Evolutionary conservation across 2,888 invertebrate species (phyloP), one percentile per base, ranked within the genome.

Genomic region (Chaetoderma sp.): DNA sequence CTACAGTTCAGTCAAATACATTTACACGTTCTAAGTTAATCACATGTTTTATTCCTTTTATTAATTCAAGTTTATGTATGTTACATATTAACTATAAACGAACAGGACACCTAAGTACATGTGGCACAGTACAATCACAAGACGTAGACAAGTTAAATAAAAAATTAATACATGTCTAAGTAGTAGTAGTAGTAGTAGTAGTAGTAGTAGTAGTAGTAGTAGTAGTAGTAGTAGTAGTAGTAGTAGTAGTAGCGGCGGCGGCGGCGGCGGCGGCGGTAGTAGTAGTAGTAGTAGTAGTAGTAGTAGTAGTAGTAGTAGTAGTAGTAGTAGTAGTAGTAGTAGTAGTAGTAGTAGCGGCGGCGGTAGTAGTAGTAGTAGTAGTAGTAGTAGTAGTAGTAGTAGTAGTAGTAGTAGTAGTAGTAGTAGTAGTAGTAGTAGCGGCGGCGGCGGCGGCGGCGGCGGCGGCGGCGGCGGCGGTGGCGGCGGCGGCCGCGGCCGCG

Each of bases 391-490:
- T 5, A 44, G 23, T 5, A 44, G 8, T 5, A 44, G 8, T 5
- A 44, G 44, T 21, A 44, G 8, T 21, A 44, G 44, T 21, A 44
- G 8, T 5, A 44, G 8, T 18, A 44, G 8, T 5, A 8, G 23
- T 21, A 8, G 44, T 21, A 8, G 44, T 21, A 8, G 44, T 21
- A 44, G 44, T 21, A 44, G 8, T 21, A 44, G 44, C 18, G 23
- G 44, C 30, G 16, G 27, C 30, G 39, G 33, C 45, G 55, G 32
- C 16, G 62, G 42, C 5, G 62, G 42, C 5, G 62, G 42, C 27
- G 44, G 16, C 32, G 56, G 25, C 4, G 33, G 28, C 45, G 54
- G 55, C 33, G 57, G 13, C 23, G 62, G 45, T n/a, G 62, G 45
- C 36, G 44, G 33, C 45, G 55, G 27, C 6, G 55, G 56, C 21